Evolutionary conservation across 2,888 invertebrate species (phyloP), one percentile per base, ranked within the genome.

Genomic region (Perithous albicinctus): DNA sequence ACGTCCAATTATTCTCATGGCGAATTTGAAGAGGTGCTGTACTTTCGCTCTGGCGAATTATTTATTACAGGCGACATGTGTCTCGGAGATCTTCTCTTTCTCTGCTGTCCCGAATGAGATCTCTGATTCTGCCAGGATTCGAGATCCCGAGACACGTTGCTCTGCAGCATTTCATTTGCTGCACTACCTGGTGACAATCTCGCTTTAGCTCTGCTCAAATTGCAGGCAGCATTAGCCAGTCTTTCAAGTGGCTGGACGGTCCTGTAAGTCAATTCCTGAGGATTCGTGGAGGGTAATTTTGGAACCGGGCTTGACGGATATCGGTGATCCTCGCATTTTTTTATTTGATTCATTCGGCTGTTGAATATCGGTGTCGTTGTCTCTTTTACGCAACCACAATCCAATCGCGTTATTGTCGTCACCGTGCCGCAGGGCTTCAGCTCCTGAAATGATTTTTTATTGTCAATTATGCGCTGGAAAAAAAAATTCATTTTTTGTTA

Each of bases 311-410:
- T 80, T n/a, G 85, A 78, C 26, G 88, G 85, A 0, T 86, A 84
- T 56, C 85, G 87, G 26, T 78, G 74, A 79, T 86, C 87, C 29
- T 77, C 85, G 46, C 82, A 86, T 38, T 85, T 86, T 26, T 85
- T 84, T 8, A 88, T 81, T 4, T 84, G 87, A 2, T 87, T 88
- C 8, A 46, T 76, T 3, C 83, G 23, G 1, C 86, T 88, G n/a
- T 87, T 89, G 61, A 88, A 89, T 66, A 90, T 88, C 18, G 87
- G 88, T 12, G 87, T 87, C 0, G 80, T 88, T 1, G 87, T 87
- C 46, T 88, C 85, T 72, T 89, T 88, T 10, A 86, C 76, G 78
- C 89, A 90, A 5, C 90, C 90, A 64, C 90, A 90, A 76, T 89
- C 84, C 43, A 90, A 73, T 26, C 85, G 83, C 2, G 88, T 90